Evolutionary conservation across 1,140 invertebrate genomes (phyloP), one percentile per base, ranked within the genome.

Genomic region (Megalonaias nervosa): DNA sequence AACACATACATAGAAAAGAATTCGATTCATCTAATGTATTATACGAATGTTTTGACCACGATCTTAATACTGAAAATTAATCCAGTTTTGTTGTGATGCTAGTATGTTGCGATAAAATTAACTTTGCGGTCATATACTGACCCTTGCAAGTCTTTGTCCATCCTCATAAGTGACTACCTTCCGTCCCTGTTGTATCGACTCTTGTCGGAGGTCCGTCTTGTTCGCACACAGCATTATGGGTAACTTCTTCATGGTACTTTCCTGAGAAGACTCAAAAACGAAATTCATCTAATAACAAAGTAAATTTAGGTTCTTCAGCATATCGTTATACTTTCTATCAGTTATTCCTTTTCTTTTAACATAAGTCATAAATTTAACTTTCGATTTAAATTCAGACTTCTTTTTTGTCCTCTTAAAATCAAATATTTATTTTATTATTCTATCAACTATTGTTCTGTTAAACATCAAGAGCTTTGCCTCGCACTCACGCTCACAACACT

Each of bases 191-290:
- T 84, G 82, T 69, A 86, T 84, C 19, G 82, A 67, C 69, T 89
- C 86, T 26, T 75, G 69, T 77, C 93, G 82, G 48, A 93, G 81
- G 85, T 93, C 93, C 17, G 88, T 89, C 87, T 93, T 93, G 82
- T 93, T 93, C 9, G 89, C 92, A 62, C 92, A 92, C n/a, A 93
- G 82, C 87, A 93, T 92, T 57, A 93, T 90, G 1, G 93, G 93
- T 64, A 91, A 79, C 65, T 86, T 85, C 75, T 90, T 90, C 26
- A 82, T 80, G 14, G 89, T 81, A 55, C 88, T 84, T 21, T 90
- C 88, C 89, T 90, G 75, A 61, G 73, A 74, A 79, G 73, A 75
- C 59, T 79, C 69, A 71, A 79, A 71, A 79, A 79, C 56, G 17
- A 15, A 70, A 31, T 17, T 26, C n/a, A 31, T 48, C 38, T 48